Base-by-base conservation (phyloP, 2,797 vertebrate genomes). In the Anguilla pacifica region DNA sequence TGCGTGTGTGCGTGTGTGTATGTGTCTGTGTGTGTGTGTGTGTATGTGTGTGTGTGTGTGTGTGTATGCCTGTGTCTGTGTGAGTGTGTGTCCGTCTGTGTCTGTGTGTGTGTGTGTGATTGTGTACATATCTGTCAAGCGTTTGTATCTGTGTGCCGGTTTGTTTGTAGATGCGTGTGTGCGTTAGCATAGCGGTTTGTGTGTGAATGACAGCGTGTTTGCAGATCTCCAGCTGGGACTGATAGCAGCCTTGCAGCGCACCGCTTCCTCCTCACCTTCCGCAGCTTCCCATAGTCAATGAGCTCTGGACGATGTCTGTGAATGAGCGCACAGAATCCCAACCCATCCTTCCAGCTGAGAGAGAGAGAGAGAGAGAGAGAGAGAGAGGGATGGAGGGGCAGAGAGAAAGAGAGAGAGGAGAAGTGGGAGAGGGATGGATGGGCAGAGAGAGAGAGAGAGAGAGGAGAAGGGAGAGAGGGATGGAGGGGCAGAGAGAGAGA, bases 271-370 rank as follows among this genome's bases (percentile, higher is more conserved):
- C 91, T 88, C 94, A 99, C 98, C 98, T 99, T 99, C 91, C 98
- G 97, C 89, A 99, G 96, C 90, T 99, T 99, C 55, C 97, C 98
- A 0, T 99, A 99, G 94, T 99, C 98, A 0, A 99, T 99, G 93
- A 99, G 97, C 89, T 99, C 98, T 83, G 98, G 98, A 93, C 98
- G 98, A 93, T 99, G 98, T 94, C 98, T 97, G 90, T 99, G 98
- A 93, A 99, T 99, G 93, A 99, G 97, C 0, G 98, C 98, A 74
- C 98, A 99, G 96, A 99, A 99, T 87, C 98, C 98, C 91, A 99
- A 96, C 88, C 98, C 98, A 0, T 99, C 98, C 91, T 99, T 99
- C 98, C 98, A 99, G 91, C 98, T 99, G 91, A 0, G 51, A 89
- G 15, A 85, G 15, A 91, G 59, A 53, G 57, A 89, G 51, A 83